phyloP scores from a whole-genome alignment of 2,113 vertebrate species.

The Corythoichthys intestinalis region DNA sequence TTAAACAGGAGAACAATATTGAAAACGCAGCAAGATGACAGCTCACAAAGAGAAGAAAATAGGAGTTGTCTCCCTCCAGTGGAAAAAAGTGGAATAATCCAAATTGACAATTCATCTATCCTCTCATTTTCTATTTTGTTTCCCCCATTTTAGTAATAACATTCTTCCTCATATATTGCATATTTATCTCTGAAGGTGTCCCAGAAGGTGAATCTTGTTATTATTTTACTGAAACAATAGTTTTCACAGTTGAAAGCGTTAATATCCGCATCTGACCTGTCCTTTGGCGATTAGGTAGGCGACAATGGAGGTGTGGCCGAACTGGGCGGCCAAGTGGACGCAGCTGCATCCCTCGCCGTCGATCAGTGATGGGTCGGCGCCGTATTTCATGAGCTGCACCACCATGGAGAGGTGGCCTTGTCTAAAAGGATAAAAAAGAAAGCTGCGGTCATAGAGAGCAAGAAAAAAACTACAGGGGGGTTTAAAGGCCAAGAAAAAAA shows the following conservation, averaged over 20 bases:
- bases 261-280: conserved; percentile 76
- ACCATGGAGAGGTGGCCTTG: conserved; percentile 99
- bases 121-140: neutral
- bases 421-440: conserved; percentile 56
- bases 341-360: conserved; percentile 99
- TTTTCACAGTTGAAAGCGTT: neutral
- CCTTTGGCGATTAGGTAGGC: conserved; percentile 98
- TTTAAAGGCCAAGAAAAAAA: conserved; percentile 30
- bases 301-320: conserved; percentile 98
- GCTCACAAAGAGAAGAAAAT: neutral
- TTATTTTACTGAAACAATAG: no score
- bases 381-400: conserved; percentile 97
- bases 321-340: conserved; percentile 95
- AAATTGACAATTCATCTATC: no score
- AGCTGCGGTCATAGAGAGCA: conserved; percentile 1
- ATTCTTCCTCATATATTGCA: no score
- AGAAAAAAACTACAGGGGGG: neutral
- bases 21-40: neutral
- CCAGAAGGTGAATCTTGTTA: no score
- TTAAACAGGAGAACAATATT: neutral
- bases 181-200: no score
- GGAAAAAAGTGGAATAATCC: conserved; percentile 12
- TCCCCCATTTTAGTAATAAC: no score
- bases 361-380: conserved; percentile 93
- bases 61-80: conserved; percentile 36